phyloP scores from a whole-genome alignment of 37 sponge, comb jelly and placozoan genomes.

The Diacarnus erythraeanus region DNA sequence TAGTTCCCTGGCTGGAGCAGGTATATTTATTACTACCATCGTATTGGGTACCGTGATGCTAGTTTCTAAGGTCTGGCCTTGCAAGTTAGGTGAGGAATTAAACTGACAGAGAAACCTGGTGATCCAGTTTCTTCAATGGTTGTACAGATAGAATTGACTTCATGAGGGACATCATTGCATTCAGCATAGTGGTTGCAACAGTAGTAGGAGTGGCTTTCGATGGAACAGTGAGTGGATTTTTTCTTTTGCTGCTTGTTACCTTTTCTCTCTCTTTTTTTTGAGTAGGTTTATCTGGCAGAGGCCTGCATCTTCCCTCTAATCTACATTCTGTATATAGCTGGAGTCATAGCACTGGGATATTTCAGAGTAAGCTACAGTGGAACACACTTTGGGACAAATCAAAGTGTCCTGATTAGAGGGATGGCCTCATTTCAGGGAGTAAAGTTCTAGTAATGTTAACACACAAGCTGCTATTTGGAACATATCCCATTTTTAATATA shows the following conservation, averaged over 20 bases:
- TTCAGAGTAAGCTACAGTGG: slow-evolving; percentile 43
- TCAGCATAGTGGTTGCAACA: slow-evolving; percentile 53
- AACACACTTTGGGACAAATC: too few species aligned
- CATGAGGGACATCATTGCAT: slow-evolving; percentile 68
- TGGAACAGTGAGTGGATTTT: slow-evolving; percentile 49
- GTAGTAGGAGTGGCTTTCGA: slow-evolving; percentile 72
- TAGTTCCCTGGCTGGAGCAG: slow-evolving; percentile 79
- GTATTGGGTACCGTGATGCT: slow-evolving; percentile 69
- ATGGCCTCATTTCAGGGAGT: too few species aligned
- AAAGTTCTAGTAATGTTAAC: too few species aligned
- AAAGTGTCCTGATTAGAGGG: too few species aligned
- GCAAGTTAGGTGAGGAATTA: slow-evolving; percentile 42
- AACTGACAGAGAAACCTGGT: not conserved
- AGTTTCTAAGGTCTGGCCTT: slow-evolving; percentile 13
- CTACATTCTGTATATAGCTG: slow-evolving; percentile 74
- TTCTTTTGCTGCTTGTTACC: not conserved
- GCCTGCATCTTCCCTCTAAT: slow-evolving; percentile 76
- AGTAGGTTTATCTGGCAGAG: slow-evolving; percentile 78
- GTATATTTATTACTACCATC: slow-evolving; percentile 79
- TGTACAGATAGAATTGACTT: slow-evolving; percentile 65
- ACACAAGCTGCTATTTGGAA: too few species aligned
- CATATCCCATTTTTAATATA: too few species aligned
- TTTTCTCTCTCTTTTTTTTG: not conserved
- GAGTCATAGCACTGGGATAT: slow-evolving; percentile 61
- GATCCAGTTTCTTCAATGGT: too few species aligned